A percentile compares a stretch with the other conserved stretches of the same genome.
Evolutionary conservation across 2,113 vertebrate genomes (phyloP).

Genomic region (Machaerirhynchus nigripectus): DNA sequence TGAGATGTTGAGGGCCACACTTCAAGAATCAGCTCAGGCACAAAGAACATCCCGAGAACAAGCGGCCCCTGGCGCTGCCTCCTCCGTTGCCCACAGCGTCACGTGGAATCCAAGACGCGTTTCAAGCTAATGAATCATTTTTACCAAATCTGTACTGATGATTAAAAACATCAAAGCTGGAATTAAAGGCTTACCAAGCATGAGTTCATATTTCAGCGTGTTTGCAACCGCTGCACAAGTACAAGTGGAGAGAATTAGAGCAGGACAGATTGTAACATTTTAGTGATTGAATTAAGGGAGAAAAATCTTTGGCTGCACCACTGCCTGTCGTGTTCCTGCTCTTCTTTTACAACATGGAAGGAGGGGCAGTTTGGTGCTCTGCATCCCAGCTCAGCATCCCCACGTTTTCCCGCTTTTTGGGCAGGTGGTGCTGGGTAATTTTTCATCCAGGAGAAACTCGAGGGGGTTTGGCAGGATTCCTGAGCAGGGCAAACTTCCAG

Average conservation of each 20-base stretch:
- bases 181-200: constrained; percentile 53
- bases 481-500: constrained; percentile 24
- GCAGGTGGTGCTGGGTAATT: constrained; percentile 14
- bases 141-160: constrained; percentile 25
- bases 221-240: constrained; percentile 1
- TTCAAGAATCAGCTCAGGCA: not conserved
- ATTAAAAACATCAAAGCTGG: constrained; percentile 67
- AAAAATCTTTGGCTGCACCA: not conserved
- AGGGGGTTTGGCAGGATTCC: constrained; percentile 9
- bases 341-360: not conserved
- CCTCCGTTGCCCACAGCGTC: not conserved
- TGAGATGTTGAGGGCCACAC: not conserved
- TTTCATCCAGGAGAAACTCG: not conserved
- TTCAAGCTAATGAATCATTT: constrained; percentile 56
- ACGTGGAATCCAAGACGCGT: not conserved
- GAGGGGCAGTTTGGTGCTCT: not conserved
- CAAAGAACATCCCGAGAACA: not conserved
- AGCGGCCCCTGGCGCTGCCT: not conserved
- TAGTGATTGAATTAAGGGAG: not conserved
- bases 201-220: constrained; percentile 17
- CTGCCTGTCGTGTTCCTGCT: not conserved
- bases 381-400: not conserved
- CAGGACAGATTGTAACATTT: not conserved
- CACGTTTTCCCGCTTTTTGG: not conserved
- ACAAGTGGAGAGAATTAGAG: constrained; percentile 13